Evolutionary conservation across 1,140 invertebrate species (phyloP), one percentile per base, ranked within the genome.

Genomic region (Thaumatotibia leucotreta): DNA sequence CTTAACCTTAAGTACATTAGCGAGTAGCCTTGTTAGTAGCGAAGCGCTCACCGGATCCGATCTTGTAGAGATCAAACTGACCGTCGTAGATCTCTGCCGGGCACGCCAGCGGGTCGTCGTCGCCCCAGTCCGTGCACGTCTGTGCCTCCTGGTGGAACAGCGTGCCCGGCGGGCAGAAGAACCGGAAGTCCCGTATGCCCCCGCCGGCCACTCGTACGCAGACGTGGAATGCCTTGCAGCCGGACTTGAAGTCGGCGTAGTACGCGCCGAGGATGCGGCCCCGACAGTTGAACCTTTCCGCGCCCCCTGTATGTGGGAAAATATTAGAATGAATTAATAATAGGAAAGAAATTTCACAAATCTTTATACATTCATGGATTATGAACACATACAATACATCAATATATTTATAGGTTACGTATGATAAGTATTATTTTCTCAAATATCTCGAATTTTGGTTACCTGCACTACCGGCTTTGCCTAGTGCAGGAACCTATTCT

Each of bases 201-300:
- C 94, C 92, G 65, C 96, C 95, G 11, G 95, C 94, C 23, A 97
- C 95, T 80, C 95, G 95, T 22, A 97, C 96, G 83, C 97, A 97
- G 54, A 97, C 95, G 82, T 98, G 97, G 88, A 97, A 98, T 92
- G 97, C 96, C 89, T 98, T 97, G 89, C 97, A 98, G 79, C 97
- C 95, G 0, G 97, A 96, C 86, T 98, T 97, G 0, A 95, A 93
- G 90, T 98, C 97, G 10, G 97, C 97, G 84, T 98, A 98, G 88
- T 98, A 98, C 45, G 97, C 96, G 67, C 97, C 97, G 20, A 97
- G 93, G 73, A 97, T 96, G 88, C 97, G 97, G 75, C 96, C 96
- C 68, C 94, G 92, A 88, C 97, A 98, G 70, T 94, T 94, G 92
- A 98, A 98, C 63, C 94, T 93, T 50, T 97, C 97, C 70, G 95